Evolutionary conservation across 2,888 invertebrate species (phyloP), one percentile per base, ranked within the genome.

Genomic region (Netelia melanura): DNA sequence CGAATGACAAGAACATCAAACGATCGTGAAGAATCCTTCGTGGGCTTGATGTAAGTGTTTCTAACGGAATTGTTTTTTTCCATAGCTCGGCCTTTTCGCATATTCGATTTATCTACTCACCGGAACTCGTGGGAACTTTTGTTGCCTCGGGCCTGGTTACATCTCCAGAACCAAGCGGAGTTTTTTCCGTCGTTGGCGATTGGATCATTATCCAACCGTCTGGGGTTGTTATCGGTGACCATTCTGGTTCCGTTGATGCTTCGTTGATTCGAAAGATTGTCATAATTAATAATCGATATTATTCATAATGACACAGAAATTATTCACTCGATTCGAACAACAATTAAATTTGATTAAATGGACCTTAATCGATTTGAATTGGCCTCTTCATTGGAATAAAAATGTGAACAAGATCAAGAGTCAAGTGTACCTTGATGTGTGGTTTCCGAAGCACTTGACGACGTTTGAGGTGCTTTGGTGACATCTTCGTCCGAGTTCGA

Each of bases 161-260:
- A 14, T 90, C 52, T 23, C 86, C 87, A 43, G 86, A 81, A n/a
- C 87, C 86, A 17, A 86, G 80, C 65, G 86, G 88, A n/a, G 87
- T 84, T 81, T 90, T 92, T 85, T 92, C 90, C 23, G 92, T 92
- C 17, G 90, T 91, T 3, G 91, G 92, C 17, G 91, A 92, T 70
- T 90, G 95, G 52, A 95, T 93, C 72, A 96, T 93, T 10, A 96
- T 95, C 96, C 96, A 96, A 10, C 95, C 95, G 88, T 96, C 96
- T 9, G 96, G 95, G 6, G 96, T 95, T 1, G 96, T 96, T 68
- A 96, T 95, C 5, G 96, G 96, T 17, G 95, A 95, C 96, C 96
- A 96, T 81, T 95, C 95, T 21, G 90, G 90, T 61, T 90, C 90
- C 14, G 90, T 89, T 43, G 90, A 81, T 92, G 95, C 95, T 95